Conservation (phyloP, 2,888 invertebrate species). For the Ormyrus rosae region DNA sequence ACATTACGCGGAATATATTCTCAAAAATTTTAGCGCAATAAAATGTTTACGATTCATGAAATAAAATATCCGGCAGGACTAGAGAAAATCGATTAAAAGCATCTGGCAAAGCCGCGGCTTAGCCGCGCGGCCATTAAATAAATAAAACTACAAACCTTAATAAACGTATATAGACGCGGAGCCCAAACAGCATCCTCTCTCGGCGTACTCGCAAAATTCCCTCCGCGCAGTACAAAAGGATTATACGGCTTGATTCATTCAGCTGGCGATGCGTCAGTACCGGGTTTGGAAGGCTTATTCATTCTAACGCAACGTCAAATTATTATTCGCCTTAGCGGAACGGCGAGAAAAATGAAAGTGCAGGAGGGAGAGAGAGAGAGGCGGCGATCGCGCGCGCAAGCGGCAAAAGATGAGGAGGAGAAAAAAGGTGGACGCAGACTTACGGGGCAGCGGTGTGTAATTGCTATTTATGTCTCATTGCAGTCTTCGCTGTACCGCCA, state of each 20-base stretch:
- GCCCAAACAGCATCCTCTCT: no score
- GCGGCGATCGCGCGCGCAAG: neutral
- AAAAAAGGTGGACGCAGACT: constrained; percentile 56
- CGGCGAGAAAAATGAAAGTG: constrained; percentile 39
- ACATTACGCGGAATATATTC: no score
- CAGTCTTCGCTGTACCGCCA: constrained; percentile 65
- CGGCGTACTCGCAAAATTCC: neutral
- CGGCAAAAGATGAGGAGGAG: constrained; percentile 41
- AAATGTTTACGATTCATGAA: no score
- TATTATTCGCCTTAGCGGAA: constrained; percentile 40
- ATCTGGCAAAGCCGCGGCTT: no score
- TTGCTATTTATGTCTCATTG: constrained; percentile 72
- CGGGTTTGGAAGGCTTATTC: constrained; percentile 25
- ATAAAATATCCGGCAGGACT: no score
- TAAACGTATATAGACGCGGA: neutral
- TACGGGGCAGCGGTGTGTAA: constrained; percentile 71
- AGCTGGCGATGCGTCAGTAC: constrained; percentile 5
- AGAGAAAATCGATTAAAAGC: no score
- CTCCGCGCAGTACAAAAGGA: constrained; percentile 16
- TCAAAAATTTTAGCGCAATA: no score
- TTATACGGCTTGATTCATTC: constrained; percentile 24
- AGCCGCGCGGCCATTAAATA: no score
- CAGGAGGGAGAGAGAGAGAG: constrained; percentile 3
- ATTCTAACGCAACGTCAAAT: constrained; percentile 31
- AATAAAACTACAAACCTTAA: neutral